Evolutionary conservation across 2,797 vertebrate species (phyloP).

Genomic region (Sparidentex hasta): DNA sequence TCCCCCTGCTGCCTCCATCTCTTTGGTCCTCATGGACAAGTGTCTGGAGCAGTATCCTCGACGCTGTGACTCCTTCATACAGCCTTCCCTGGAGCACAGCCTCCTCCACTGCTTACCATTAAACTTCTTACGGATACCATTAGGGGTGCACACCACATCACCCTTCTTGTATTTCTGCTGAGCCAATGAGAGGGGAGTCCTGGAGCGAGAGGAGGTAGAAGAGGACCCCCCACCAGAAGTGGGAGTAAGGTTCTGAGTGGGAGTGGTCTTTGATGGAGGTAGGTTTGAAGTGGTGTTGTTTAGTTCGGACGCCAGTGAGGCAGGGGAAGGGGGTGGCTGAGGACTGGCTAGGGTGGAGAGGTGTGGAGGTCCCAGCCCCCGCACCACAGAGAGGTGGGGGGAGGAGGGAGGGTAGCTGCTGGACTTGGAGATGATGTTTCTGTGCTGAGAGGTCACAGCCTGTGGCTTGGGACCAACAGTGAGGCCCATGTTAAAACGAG

Average conservation of each 20-base stretch:
- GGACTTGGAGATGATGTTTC: constrained; percentile 85
- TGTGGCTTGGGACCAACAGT: constrained; percentile 60
- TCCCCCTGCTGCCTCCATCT: constrained; percentile 90
- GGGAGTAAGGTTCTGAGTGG: constrained; percentile 77
- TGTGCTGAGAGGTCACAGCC: constrained; percentile 75
- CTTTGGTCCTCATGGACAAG: constrained; percentile 94
- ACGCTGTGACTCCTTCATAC: constrained; percentile 95
- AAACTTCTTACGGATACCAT: constrained; percentile 95
- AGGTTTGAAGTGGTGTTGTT: constrained; percentile 70
- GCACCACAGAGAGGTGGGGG: constrained; percentile 77
- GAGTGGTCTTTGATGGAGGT: constrained; percentile 85
- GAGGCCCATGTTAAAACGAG: constrained; percentile 85
- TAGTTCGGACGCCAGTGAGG: constrained; percentile 77
- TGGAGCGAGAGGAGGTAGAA: constrained; percentile 86
- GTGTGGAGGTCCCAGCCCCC: constrained; percentile 66
- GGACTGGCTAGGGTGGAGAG: constrained; percentile 71
- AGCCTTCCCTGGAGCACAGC: constrained; percentile 92
- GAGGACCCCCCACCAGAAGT: constrained; percentile 77
- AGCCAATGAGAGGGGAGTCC: constrained; percentile 89
- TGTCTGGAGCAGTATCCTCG: constrained; percentile 94
- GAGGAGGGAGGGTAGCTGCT: constrained; percentile 80
- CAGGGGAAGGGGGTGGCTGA: constrained; percentile 85
- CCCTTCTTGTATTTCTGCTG: constrained; percentile 97
- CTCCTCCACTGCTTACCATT: constrained; percentile 97
- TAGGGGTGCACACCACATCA: constrained; percentile 94